Evolutionary conservation across 2,888 invertebrate species (phyloP).

Genomic region (Tetragnatha montana): DNA sequence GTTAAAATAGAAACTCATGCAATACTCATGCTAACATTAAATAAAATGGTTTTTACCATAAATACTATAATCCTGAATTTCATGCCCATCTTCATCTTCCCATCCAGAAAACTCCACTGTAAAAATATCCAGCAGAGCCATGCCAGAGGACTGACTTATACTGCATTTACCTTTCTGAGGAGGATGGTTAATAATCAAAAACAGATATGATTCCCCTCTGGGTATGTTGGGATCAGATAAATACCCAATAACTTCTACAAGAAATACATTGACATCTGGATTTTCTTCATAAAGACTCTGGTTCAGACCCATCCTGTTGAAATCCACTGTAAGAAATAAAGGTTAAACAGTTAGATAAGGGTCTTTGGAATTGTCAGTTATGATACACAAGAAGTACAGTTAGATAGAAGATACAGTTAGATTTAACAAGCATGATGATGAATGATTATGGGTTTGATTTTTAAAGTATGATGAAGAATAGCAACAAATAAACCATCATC

Average conservation of each 20-base stretch:
- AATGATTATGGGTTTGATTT: not conserved
- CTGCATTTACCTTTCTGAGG: slow-evolving; percentile 71
- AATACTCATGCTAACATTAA: not conserved
- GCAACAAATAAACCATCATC: not conserved
- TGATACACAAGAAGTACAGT: not conserved
- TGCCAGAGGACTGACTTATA: slow-evolving; percentile 47
- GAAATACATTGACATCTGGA: slow-evolving; percentile 44
- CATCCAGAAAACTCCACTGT: slow-evolving; percentile 69
- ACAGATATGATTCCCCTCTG: slow-evolving; percentile 69
- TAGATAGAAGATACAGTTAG: not conserved
- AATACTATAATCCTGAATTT: slow-evolving; percentile 70
- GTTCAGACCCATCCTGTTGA: slow-evolving; percentile 56
- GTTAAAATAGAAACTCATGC: not conserved
- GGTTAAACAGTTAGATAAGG: too few species aligned
- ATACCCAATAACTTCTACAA: slow-evolving; percentile 39
- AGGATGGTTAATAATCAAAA: slow-evolving; percentile 71
- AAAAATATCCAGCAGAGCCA: slow-evolving; percentile 71
- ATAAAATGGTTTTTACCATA: slow-evolving; percentile 53
- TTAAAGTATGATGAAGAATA: not conserved
- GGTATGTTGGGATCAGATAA: slow-evolving; percentile 35
- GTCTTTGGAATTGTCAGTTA: too few species aligned
- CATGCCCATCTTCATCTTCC: slow-evolving; percentile 72
- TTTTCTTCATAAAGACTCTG: slow-evolving; percentile 48
- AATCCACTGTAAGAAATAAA: slow-evolving; percentile 39
- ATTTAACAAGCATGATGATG: not conserved